Evolutionary conservation across 2,888 invertebrate species (phyloP), one percentile per base, ranked within the genome.

Genomic region (Tholera decimalis): DNA sequence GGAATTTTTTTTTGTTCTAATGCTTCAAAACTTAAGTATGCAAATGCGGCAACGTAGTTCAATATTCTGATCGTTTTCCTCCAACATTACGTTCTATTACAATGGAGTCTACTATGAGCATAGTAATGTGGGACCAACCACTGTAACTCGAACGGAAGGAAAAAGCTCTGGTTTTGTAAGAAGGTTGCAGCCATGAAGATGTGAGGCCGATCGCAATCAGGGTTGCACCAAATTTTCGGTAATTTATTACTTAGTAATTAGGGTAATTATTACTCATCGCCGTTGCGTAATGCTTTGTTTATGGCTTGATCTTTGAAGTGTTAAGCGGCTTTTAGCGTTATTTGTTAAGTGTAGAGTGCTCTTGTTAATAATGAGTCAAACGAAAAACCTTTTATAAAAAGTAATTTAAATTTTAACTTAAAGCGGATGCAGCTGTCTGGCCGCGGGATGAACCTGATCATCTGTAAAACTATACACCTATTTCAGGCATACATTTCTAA

Each of bases 121-220:
- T 81, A 83, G 63, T 62, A 75, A 75, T 67, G 74, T 30, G 20
- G 44, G 78, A 72, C 80, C 72, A 81, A 72, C 69, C 68, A 72
- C 65, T 67, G 64, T 62, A 62, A 73, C 80, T 79, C 82, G 75
- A 83, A 81, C 86, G 91, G 91, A 91, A 93, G 93, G 93, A 93
- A 93, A 91, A 93, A 83, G 77, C 77, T 73, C 71, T 51, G 50
- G 86, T 89, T 89, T 91, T 86, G 88, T 89, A 90, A 91, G 76
- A 75, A 80, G 66, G 81, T 82, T 86, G 86, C 85, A 83, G 77
- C 86, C 86, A 83, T 84, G 85, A 84, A 80, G 85, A 88, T 86
- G 85, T 83, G 83, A 87, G 79, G 79, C 80, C 88, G 85, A 83
- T 82, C 56, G 55, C 72, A 85, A 85, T 87, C 73, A 77, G 64